Percentiles rank a stretch among this genome's conserved stretches.
Evolutionary conservation across 1,140 invertebrate genomes (phyloP).

Genomic region (Conus betulinus): DNA sequence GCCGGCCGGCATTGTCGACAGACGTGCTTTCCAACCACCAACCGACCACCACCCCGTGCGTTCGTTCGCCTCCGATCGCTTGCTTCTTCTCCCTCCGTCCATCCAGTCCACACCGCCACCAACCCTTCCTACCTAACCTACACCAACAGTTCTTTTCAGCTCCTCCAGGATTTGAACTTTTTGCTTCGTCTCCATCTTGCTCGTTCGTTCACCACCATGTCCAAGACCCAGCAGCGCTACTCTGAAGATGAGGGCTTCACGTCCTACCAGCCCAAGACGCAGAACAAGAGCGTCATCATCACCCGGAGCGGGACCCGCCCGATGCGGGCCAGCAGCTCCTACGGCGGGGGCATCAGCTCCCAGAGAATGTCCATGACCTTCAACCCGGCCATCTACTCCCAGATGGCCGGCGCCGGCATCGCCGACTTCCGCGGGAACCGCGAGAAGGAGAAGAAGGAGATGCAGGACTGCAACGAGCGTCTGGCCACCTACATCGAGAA

Average conservation of each 20-base stretch:
- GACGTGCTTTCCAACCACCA: background rate
- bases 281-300: slow-evolving; percentile 31
- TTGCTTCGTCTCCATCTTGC: background rate
- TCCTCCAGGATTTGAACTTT: background rate
- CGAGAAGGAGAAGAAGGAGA: slow-evolving; percentile 78
- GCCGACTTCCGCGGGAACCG: slow-evolving; percentile 73
- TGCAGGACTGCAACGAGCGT: slow-evolving; percentile 78
- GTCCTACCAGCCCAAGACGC: slow-evolving; percentile 22
- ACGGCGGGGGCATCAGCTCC: background rate
- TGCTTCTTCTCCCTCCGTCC: no score
- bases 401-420: slow-evolving; percentile 71
- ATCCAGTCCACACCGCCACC: no score
- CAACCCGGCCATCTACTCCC: slow-evolving; percentile 59
- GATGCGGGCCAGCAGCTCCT: background rate
- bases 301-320: background rate
- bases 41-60: background rate
- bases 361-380: background rate
- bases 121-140: background rate
- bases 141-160: background rate
- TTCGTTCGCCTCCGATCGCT: no score
- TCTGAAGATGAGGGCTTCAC: background rate
- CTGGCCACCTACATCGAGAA: slow-evolving; percentile 79
- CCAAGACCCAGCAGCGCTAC: background rate
- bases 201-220: background rate
- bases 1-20: background rate